Evolutionary conservation across 2,888 invertebrate species (phyloP).

Genomic region (Monoplex corrugatus): DNA sequence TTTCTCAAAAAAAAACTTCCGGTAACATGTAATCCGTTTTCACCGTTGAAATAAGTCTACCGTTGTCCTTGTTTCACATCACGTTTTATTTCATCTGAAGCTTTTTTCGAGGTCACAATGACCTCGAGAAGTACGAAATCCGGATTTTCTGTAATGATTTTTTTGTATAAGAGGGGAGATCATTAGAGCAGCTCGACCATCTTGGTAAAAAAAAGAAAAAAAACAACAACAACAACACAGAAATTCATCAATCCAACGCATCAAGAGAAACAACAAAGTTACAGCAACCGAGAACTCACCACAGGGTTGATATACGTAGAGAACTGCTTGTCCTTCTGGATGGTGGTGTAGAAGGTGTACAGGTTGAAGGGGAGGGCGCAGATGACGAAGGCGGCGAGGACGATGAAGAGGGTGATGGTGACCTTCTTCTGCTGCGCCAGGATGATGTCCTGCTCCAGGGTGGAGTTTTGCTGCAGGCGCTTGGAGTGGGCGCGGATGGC

Average conservation of each 20-base stretch:
- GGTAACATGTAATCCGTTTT: too few species aligned
- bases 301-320: slow-evolving; percentile 79
- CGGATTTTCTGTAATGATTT: too few species aligned
- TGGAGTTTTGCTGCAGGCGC: slow-evolving; percentile 79
- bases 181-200: too few species aligned
- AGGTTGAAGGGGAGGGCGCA: slow-evolving; percentile 82
- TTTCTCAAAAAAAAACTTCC: too few species aligned
- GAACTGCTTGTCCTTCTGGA: slow-evolving; percentile 76
- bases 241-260: background rate
- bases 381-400: slow-evolving; percentile 81
- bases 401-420: slow-evolving; percentile 81
- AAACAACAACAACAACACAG: too few species aligned
- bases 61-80: too few species aligned
- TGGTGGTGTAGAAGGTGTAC: slow-evolving; percentile 79
- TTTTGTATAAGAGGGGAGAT: too few species aligned
- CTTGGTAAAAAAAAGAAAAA: too few species aligned
- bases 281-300: slow-evolving; percentile 76
- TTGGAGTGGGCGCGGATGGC: slow-evolving; percentile 80
- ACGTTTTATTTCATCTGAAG: too few species aligned
- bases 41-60: too few species aligned
- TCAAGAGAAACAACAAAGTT: background rate
- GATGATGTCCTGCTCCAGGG: slow-evolving; percentile 79
- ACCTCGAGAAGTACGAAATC: too few species aligned
- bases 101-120: too few species aligned
- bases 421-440: slow-evolving; percentile 82